Evolutionary conservation across 2,797 vertebrate genomes (phyloP).

Genomic region (Cossypha heuglini): DNA sequence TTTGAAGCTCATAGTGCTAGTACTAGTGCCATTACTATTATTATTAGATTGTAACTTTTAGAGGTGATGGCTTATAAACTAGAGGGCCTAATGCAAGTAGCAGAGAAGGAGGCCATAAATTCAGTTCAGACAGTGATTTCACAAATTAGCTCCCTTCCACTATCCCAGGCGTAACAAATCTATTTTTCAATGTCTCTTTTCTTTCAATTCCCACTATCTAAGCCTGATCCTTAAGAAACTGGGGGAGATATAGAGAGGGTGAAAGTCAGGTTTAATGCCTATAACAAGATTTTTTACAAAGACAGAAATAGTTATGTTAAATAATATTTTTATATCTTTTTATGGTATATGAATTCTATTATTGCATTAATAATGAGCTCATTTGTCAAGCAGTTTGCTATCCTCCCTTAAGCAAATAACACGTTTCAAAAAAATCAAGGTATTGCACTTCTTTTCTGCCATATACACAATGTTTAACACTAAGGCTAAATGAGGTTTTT

Average conservation of each 20-base stretch:
- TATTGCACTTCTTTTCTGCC: not conserved
- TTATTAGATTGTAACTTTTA: not conserved
- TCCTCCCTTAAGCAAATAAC: not conserved
- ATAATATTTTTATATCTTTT: not conserved
- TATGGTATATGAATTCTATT: not conserved
- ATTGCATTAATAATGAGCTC: not conserved
- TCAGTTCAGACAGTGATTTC: not conserved
- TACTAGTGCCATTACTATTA: not conserved
- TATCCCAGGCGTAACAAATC: not conserved
- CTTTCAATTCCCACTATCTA: not conserved
- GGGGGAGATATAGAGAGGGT: accelerated
- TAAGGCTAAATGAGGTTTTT: not conserved
- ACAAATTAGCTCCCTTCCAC: not conserved
- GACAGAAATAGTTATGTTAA: not conserved
- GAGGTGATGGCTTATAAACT: not conserved
- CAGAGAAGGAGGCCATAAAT: not conserved
- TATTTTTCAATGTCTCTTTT: not conserved
- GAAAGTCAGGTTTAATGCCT: not conserved
- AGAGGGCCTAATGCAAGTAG: not conserved
- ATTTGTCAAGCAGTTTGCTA: not conserved
- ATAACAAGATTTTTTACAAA: not conserved
- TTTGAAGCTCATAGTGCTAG: not conserved
- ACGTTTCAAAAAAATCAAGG: not conserved
- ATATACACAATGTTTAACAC: not conserved
- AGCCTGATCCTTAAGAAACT: not conserved